phyloP scores from a whole-genome alignment of 1,140 invertebrate genomes.

The Nomia melanderi region DNA sequence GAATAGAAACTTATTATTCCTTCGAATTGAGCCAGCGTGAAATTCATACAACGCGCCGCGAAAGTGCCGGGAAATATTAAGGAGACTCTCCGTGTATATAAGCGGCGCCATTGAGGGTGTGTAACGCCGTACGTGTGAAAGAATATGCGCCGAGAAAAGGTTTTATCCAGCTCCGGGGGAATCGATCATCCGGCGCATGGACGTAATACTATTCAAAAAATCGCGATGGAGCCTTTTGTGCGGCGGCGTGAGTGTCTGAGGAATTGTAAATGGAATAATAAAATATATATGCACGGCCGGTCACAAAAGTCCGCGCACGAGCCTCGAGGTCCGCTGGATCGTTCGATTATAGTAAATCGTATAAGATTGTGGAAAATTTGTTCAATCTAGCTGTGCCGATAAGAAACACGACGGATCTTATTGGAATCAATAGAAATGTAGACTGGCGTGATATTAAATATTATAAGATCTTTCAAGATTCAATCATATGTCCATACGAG shows the following conservation, averaged over 20 bases:
- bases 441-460: no score
- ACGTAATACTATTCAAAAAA: conserved; percentile 49
- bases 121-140: conserved; percentile 32
- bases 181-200: conserved; percentile 45
- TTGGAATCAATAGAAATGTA: no score
- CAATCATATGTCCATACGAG: no score
- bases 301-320: no score
- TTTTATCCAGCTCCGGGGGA: conserved; percentile 44
- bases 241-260: not conserved
- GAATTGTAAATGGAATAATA: conserved; percentile 28
- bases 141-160: conserved; percentile 37
- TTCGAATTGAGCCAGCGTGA: conserved; percentile 45
- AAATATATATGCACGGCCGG: not conserved
- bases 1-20: conserved; percentile 59
- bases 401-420: no score
- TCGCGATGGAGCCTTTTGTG: conserved; percentile 38
- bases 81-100: conserved; percentile 26
- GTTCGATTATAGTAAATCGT: no score
- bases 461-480: no score
- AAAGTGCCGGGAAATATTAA: conserved; percentile 55
- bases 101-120: conserved; percentile 26
- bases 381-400: no score
- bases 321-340: no score
- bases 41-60: conserved; percentile 27
- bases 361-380: no score